Evolutionary conservation across 1,140 invertebrate species (phyloP).

Genomic region (Sogatella furcifera): DNA sequence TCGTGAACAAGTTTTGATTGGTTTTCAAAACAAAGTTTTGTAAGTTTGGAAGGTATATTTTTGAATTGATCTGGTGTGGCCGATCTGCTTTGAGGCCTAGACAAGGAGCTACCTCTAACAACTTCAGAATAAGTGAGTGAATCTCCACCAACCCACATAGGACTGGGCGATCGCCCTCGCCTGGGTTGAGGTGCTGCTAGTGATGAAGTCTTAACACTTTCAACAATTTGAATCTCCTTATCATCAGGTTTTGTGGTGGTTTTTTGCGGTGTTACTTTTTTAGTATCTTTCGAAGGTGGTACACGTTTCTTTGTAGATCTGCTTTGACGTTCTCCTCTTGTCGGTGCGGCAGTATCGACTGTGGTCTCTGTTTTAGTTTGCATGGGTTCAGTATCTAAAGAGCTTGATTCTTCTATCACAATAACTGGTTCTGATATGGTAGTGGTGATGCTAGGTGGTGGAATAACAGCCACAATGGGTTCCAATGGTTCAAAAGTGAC

Average conservation of each 20-base stretch:
- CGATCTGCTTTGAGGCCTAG: slow-evolving; percentile 15
- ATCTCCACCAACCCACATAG: slow-evolving; percentile 57
- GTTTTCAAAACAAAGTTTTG: too few relatives aligned
- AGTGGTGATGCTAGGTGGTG: too few relatives aligned
- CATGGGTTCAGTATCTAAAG: background rate
- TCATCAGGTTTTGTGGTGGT: background rate
- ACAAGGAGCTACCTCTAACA: slow-evolving; percentile 42
- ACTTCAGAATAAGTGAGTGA: slow-evolving; percentile 63
- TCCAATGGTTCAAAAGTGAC: too few relatives aligned
- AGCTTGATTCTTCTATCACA: too few relatives aligned
- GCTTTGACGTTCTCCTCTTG: slow-evolving; percentile 26
- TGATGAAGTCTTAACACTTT: background rate
- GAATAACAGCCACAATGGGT: too few relatives aligned
- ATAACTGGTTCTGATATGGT: too few relatives aligned
- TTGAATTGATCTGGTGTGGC: slow-evolving; percentile 6
- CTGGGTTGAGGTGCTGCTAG: background rate
- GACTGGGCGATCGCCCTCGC: slow-evolving; percentile 46
- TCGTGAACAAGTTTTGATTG: too few relatives aligned
- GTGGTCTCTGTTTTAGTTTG: background rate
- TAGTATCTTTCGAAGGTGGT: slow-evolving; percentile 4
- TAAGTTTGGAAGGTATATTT: background rate
- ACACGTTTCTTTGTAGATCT: slow-evolving; percentile 29
- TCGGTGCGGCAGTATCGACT: too few relatives aligned
- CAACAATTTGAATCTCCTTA: background rate
- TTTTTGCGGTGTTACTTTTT: background rate